Conservation (phyloP, 2,797 vertebrate species). For the Eulemur mongoz region DNA sequence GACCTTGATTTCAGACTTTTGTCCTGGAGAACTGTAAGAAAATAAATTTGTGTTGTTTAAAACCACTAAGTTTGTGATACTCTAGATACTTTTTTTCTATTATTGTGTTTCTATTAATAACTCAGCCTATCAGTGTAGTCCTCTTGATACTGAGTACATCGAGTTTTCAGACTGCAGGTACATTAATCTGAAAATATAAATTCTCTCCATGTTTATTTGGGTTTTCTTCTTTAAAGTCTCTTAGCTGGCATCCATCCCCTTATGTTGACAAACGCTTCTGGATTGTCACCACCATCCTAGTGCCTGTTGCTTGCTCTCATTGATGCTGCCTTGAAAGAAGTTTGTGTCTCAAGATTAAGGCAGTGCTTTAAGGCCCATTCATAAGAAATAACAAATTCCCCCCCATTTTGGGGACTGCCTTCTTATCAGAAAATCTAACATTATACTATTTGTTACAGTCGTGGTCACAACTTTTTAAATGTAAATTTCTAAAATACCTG, state of each 20-base stretch:
- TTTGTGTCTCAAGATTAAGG: background rate
- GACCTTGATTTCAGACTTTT: background rate
- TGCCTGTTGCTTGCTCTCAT: background rate
- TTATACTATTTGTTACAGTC: background rate
- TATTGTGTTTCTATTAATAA: background rate
- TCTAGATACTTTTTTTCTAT: background rate
- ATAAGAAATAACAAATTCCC: background rate
- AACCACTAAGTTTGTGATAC: background rate
- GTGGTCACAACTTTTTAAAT: background rate
- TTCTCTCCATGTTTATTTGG: background rate
- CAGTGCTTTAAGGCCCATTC: background rate
- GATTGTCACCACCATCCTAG: background rate
- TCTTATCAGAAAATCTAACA: background rate
- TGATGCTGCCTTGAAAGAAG: background rate
- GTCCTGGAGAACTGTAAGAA: background rate
- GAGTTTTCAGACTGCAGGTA: background rate
- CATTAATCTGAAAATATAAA: background rate
- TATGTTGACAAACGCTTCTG: background rate
- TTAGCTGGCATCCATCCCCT: background rate
- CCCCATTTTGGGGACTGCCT: background rate
- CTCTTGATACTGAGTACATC: background rate
- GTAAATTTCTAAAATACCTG: background rate
- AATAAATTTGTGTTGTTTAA: background rate
- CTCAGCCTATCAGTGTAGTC: background rate
- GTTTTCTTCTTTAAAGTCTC: background rate